Conservation (phyloP, 2,888 invertebrate species). For the Alsophila aescularia region DNA sequence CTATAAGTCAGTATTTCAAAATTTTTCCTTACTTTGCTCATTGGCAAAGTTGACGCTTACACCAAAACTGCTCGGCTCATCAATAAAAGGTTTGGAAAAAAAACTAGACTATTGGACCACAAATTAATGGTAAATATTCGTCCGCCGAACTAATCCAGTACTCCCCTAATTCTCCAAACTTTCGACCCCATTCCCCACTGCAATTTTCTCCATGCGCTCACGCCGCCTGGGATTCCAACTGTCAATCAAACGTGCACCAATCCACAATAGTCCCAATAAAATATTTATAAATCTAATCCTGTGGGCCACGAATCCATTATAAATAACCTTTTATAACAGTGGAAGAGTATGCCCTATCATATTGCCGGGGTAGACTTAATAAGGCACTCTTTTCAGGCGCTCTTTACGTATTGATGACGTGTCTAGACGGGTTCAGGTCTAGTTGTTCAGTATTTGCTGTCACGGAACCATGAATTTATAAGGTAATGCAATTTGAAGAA, state of each 20-base stretch:
- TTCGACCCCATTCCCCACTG: constrained; percentile 38
- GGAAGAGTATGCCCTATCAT: constrained; percentile 62
- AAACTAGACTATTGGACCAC: neutral
- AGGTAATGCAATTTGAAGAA: constrained; percentile 57
- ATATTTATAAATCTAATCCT: constrained; percentile 80
- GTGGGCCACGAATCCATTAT: constrained; percentile 77
- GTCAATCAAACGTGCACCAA: constrained; percentile 74
- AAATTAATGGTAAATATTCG: constrained; percentile 15
- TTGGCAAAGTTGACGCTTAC: too few relatives aligned
- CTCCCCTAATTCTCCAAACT: constrained; percentile 29
- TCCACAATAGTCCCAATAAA: constrained; percentile 73
- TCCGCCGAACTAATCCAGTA: constrained; percentile 14
- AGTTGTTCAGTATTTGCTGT: constrained; percentile 68
- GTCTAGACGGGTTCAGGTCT: constrained; percentile 68
- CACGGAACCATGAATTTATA: constrained; percentile 69
- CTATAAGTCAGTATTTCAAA: too few relatives aligned
- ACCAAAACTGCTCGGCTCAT: too few relatives aligned
- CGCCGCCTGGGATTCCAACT: constrained; percentile 59
- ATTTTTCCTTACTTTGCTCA: too few relatives aligned
- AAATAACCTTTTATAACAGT: constrained; percentile 66
- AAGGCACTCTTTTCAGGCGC: constrained; percentile 62
- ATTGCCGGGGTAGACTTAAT: constrained; percentile 63
- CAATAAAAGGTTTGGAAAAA: too few relatives aligned
- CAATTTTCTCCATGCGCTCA: constrained; percentile 44
- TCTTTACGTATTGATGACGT: constrained; percentile 73